Conservation (phyloP, 1,140 invertebrate species). For the Mercenaria mercenaria region DNA sequence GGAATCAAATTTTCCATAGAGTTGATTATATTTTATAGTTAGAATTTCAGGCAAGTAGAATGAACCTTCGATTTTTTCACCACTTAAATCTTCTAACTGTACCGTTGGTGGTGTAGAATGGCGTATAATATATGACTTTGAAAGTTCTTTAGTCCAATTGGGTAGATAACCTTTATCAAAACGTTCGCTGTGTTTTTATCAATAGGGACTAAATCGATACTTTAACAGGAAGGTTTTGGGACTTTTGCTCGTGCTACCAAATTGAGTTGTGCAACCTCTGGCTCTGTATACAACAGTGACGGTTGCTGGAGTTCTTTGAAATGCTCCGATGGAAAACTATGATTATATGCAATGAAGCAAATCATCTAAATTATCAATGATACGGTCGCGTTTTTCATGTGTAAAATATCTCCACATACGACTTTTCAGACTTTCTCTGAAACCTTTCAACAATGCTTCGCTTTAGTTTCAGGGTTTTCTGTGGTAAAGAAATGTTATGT, state of each 20-base stretch:
- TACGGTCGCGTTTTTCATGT: background rate
- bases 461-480: slow-evolving; percentile 45
- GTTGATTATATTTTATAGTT: background rate
- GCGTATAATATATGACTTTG: background rate
- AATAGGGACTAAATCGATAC: slow-evolving; percentile 28
- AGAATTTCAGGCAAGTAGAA: slow-evolving; percentile 45
- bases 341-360: background rate
- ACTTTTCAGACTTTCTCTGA: slow-evolving; percentile 39
- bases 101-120: background rate
- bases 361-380: slow-evolving; percentile 21
- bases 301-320: background rate
- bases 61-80: background rate
- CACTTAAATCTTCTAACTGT: background rate
- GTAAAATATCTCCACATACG: slow-evolving; percentile 59
- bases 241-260: background rate
- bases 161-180: slow-evolving; percentile 63
- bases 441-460: slow-evolving; percentile 50
- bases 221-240: background rate
- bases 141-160: slow-evolving; percentile 35
- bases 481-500: background rate
- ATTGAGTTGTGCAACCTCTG: slow-evolving; percentile 4
- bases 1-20: background rate
- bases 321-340: background rate
- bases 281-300: slow-evolving; percentile 4
- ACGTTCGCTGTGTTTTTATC: slow-evolving; percentile 49